These are phyloP conservation scores for Bugula neritina DNA, from an alignment of 2,888 invertebrate genomes.

Conservation along the genomic window DNA sequence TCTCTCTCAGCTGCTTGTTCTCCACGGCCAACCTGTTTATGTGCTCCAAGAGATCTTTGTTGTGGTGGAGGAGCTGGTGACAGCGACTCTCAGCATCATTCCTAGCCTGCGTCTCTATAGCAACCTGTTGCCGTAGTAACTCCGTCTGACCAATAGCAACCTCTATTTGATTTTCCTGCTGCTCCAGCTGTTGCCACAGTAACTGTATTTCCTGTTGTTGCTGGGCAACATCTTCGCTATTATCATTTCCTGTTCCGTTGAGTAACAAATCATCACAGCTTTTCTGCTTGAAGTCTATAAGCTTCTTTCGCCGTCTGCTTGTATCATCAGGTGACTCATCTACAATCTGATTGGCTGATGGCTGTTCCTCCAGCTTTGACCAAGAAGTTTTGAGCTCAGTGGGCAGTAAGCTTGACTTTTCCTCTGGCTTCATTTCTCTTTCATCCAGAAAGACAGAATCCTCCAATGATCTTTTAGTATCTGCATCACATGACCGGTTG, in stretches of 20 bases:
- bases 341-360: too few species aligned
- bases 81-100: constrained; percentile 24
- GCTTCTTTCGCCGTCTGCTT: background rate
- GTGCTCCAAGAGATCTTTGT: constrained; percentile 26
- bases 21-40: constrained; percentile 18
- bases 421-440: background rate
- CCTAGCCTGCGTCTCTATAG: constrained; percentile 25
- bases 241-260: background rate
- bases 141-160: constrained; percentile 2
- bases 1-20: constrained; percentile 25
- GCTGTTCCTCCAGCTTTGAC: too few species aligned
- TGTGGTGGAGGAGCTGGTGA: constrained; percentile 27
- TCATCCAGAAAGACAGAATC: constrained; percentile 12
- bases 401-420: too few species aligned
- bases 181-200: constrained; percentile 22
- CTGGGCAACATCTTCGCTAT: background rate
- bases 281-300: background rate
- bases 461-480: background rate
- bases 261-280: constrained; percentile 15
- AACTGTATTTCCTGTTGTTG: constrained; percentile 23
- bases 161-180: constrained; percentile 20
- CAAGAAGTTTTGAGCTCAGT: too few species aligned
- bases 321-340: background rate
- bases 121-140: constrained; percentile 18
- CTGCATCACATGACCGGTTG: background rate